Evolutionary conservation across 1,140 invertebrate species (phyloP).

Genomic region (Andrena cerasifolii): DNA sequence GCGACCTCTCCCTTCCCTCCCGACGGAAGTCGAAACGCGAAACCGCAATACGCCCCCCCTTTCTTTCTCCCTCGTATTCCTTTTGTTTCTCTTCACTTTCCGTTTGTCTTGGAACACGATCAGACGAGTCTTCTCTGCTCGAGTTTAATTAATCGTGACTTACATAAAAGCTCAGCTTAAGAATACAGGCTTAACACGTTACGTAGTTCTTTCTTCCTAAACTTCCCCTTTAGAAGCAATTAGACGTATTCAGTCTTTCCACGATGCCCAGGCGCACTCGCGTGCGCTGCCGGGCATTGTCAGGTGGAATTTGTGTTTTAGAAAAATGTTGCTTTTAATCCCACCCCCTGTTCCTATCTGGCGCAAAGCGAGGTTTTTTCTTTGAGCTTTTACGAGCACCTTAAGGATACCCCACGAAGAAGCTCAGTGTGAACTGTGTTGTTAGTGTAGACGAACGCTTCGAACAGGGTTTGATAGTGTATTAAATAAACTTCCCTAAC

Average conservation of each 20-base stretch:
- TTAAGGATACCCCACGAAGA: neutral
- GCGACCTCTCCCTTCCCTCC: slow-evolving; percentile 4
- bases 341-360: neutral
- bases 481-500: slow-evolving; percentile 39
- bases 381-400: neutral
- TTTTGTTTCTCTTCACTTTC: slow-evolving; percentile 3
- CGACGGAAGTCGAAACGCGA: neutral
- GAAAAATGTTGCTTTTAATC: slow-evolving; percentile 37
- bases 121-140: slow-evolving; percentile 48
- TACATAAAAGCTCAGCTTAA: slow-evolving; percentile 61
- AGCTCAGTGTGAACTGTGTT: neutral
- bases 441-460: neutral
- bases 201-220: slow-evolving; percentile 16
- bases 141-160: slow-evolving; percentile 27
- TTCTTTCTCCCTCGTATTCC: neutral
- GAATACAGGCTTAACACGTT: slow-evolving; percentile 48
- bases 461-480: slow-evolving; percentile 22
- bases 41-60: neutral
- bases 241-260: slow-evolving; percentile 67
- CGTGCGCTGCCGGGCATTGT: slow-evolving; percentile 40
- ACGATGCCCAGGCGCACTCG: slow-evolving; percentile 36
- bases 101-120: slow-evolving; percentile 55
- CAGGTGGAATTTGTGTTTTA: slow-evolving; percentile 49
- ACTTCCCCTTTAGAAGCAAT: slow-evolving; percentile 43
- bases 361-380: neutral